Percentiles rank a stretch among this genome's conserved stretches.
Conservation (phyloP, 2,797 vertebrate genomes). For the Anguilla pacifica region DNA sequence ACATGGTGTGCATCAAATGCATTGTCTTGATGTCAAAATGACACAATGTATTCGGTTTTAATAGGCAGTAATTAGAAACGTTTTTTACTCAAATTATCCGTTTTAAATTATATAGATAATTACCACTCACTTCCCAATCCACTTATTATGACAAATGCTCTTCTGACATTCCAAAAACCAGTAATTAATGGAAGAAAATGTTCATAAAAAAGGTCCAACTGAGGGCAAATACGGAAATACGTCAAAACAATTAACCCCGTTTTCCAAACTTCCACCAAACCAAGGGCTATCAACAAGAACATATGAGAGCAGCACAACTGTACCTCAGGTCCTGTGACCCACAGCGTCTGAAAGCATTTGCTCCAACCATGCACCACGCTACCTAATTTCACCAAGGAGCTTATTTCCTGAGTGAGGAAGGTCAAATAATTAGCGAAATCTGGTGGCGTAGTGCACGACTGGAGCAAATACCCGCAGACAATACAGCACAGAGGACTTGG, state of each 20-base stretch:
- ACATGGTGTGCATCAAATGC: conserved; percentile 8
- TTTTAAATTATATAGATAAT: conserved; percentile 50
- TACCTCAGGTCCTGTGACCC: too few relatives aligned
- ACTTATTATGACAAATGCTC: conserved; percentile 28
- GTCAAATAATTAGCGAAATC: not conserved
- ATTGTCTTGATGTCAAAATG: conserved; percentile 38
- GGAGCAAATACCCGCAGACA: not conserved
- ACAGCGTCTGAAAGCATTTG: not conserved
- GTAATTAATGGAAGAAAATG: conserved; percentile 10
- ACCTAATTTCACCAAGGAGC: not conserved
- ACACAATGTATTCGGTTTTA: conserved; percentile 28
- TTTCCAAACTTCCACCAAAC: not conserved
- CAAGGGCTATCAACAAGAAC: not conserved
- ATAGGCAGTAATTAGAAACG: conserved; percentile 39
- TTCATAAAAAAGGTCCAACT: not conserved
- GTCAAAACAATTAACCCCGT: not conserved
- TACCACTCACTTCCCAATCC: conserved; percentile 35
- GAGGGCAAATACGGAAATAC: not conserved
- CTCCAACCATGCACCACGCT: not conserved
- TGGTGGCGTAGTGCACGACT: not conserved
- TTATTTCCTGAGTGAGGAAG: not conserved
- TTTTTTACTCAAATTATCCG: conserved; percentile 51
- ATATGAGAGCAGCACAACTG: not conserved
- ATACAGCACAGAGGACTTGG: not conserved
- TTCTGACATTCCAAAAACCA: conserved; percentile 24